Evolutionary conservation across 2,888 invertebrate genomes (phyloP).

Genomic region (Meiosimyza decipiens): DNA sequence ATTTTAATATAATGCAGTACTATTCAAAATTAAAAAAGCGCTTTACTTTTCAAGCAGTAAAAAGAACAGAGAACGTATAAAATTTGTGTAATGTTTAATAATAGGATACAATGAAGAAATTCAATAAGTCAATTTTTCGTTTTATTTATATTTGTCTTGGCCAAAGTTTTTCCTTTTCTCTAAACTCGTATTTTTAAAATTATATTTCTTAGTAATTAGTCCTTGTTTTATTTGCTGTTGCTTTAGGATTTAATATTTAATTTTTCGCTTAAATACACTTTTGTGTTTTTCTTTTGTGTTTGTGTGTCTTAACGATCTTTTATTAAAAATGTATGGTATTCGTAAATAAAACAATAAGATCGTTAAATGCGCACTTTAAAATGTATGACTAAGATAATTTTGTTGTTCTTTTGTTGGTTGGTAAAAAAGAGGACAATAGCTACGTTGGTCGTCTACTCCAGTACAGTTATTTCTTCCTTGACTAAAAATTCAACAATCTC

Average conservation of each 20-base stretch:
- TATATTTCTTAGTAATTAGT: conserved; percentile 1
- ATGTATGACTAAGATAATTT: neutral
- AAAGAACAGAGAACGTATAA: neutral
- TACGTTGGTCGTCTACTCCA: conserved; percentile 72
- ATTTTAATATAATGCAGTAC: neutral
- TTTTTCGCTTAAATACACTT: conserved; percentile 37
- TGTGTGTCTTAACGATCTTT: conserved; percentile 37
- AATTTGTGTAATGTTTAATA: neutral
- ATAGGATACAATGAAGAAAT: neutral
- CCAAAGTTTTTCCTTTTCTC: conserved; percentile 16
- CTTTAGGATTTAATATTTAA: conserved; percentile 18
- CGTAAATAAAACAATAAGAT: neutral
- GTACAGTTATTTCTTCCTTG: conserved; percentile 88
- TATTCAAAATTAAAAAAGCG: neutral
- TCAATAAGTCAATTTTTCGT: conserved; percentile 6
- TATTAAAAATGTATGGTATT: conserved; percentile 10
- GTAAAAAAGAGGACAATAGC: neutral
- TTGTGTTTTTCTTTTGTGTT: conserved; percentile 35
- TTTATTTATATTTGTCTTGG: conserved; percentile 20
- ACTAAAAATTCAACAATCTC: conserved; percentile 98
- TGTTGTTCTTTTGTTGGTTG: neutral
- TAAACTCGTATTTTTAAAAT: conserved; percentile 11
- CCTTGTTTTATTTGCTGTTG: conserved; percentile 11
- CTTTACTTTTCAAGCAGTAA: neutral
- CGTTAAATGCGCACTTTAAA: neutral